These are phyloP conservation scores for Steatocranus sp. DNA, from an alignment of 2,797 vertebrate species.

Conservation along the genomic window DNA sequence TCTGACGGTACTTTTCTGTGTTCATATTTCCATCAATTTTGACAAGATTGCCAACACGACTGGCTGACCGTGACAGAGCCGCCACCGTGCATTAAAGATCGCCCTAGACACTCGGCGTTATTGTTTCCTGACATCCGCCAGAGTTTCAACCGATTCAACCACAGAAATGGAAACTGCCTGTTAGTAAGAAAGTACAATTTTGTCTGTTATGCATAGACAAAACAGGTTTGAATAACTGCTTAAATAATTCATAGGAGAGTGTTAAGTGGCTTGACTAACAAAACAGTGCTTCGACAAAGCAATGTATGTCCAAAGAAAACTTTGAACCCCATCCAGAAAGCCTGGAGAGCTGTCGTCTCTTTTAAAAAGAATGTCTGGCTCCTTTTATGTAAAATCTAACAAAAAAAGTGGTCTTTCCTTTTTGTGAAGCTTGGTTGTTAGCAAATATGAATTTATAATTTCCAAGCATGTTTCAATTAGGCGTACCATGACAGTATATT, in stretches of 20 bases:
- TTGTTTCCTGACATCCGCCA: neutral
- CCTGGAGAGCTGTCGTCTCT: neutral
- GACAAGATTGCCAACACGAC: neutral
- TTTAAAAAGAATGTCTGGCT: neutral
- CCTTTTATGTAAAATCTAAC: neutral
- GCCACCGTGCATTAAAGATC: neutral
- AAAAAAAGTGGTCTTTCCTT: neutral
- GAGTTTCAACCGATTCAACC: neutral
- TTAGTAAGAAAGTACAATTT: neutral
- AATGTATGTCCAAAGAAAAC: neutral
- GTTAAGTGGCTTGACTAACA: neutral
- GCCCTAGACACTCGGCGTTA: fast-evolving
- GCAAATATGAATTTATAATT: neutral
- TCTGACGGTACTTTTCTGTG: neutral
- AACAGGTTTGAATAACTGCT: neutral
- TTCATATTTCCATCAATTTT: neutral
- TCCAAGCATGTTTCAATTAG: neutral
- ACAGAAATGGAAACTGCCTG: neutral
- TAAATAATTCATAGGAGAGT: neutral
- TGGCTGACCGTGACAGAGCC: neutral
- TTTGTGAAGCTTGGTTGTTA: neutral
- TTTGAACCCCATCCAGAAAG: neutral
- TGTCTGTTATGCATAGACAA: neutral
- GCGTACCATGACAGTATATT: neutral
- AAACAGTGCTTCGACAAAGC: neutral